A percentile compares a stretch with the other conserved stretches of the same genome.
These are phyloP conservation scores for Patiria miniata DNA, from an alignment of 35 echinoderm and acorn worm species.

Conservation along the genomic window DNA sequence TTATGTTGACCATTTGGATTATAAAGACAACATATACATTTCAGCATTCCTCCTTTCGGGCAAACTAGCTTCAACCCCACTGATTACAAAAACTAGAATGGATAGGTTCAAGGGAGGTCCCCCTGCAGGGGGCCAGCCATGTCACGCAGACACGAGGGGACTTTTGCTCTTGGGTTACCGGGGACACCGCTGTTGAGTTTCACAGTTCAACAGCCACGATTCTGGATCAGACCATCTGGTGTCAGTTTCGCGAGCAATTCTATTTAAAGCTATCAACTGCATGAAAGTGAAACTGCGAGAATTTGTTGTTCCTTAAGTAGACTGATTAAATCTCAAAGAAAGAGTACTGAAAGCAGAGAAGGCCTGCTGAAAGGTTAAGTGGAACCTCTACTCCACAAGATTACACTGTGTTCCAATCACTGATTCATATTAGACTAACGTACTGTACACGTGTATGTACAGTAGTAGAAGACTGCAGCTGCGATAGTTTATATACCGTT, in stretches of 20 bases:
- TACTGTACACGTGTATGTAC: too few relatives aligned
- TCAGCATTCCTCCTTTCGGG: too few relatives aligned
- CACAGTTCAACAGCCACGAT: background rate
- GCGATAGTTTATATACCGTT: too few relatives aligned
- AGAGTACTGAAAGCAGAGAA: background rate
- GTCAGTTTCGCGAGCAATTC: background rate
- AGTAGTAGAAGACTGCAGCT: too few relatives aligned
- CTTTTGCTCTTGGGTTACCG: constrained; percentile 3
- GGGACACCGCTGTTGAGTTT: background rate
- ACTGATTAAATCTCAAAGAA: background rate
- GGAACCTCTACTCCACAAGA: too few relatives aligned
- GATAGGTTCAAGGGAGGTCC: constrained; percentile 21
- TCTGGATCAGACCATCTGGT: constrained; percentile 19
- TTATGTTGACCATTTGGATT: constrained; percentile 16
- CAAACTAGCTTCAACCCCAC: background rate
- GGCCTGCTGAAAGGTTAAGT: background rate
- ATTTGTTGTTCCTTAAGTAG: background rate
- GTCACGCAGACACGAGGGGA: background rate
- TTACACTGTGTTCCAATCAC: too few relatives aligned
- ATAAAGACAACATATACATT: background rate
- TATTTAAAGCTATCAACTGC: background rate
- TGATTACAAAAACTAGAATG: background rate
- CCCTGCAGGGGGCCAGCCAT: background rate
- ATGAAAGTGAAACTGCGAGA: background rate
- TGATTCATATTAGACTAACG: too few relatives aligned